Evolutionary conservation across 2,113 vertebrate species (phyloP), one percentile per base, ranked within the genome.

Genomic region (Motacilla tschutschensis): DNA sequence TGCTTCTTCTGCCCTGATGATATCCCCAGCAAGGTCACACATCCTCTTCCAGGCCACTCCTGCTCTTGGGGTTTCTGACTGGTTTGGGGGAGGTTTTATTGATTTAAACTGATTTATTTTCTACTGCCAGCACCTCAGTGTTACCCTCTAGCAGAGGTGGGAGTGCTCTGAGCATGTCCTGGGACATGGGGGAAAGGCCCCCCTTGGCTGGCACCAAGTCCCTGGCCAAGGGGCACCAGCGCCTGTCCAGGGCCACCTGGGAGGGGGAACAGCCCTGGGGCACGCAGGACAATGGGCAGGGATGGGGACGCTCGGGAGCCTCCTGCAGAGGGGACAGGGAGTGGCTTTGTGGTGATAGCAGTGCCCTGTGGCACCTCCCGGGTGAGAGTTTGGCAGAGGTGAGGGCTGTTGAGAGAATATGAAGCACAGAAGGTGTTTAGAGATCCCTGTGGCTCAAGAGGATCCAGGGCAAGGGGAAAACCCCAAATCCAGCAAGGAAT

Each of bases 21-120:
- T 35, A 50, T 59, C 47, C 48, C 41, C 78, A 33, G 48, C 6
- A 2, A 17, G 51, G 41, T 26, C 67, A 36, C 47, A 16, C 38
- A 8, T 5, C 22, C 47, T n/a, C 26, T 21, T 14, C 70, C 66
- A 31, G 16, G 20, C 14, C 20, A 6, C 26, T 57, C 51, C 14
- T 8, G 22, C 31, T 4, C 13, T 17, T 33, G 12, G 5, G 17
- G 6, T 41, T 59, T 38, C 46, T 41, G 21, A 2, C 15, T 10
- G 2, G 0, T 8, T 6, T 28, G 6, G 20, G 8, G 16, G 3
- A n/a, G 14, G 2, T 47, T 24, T 44, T 5, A 4, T 22, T n/a
- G 6, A 18, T 67, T 63, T 3, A 12, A 12, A 6, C 2, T 4
- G 31, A 6, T 60, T 55, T 25, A 9, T 55, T 41, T 66, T 24